Base-by-base conservation (phyloP, 64 coral and sea anemone species). In the Pachyseris speciosa region DNA sequence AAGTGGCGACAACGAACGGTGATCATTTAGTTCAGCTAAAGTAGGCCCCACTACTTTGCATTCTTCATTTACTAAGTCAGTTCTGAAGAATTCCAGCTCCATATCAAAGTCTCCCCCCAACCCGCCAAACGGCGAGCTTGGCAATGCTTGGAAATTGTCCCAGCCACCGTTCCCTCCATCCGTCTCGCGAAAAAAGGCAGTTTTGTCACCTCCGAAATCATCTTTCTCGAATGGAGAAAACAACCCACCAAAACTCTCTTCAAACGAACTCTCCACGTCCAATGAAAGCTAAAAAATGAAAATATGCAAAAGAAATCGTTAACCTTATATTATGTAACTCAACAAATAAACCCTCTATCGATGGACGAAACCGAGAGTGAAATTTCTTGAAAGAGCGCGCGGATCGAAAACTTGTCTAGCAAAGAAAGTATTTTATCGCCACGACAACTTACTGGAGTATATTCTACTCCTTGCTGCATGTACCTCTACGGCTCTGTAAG, bases 41-140 rank as follows among this genome's bases (percentile, higher is more conserved):
- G 96, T 98, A 42, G 96, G 96, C 20, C 96, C 96, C 66, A 83
- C 86, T 41, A 86, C 75, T 68, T 96, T 96, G 64, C 93, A 92
- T 13, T 86, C 87, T 43, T 63, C 91, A 51, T n/a, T 75, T 57
- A 87, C 65, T 73, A 72, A 7, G 11, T 90, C 78, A 50, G 7
- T 89, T 59, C 87, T 89, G 52, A 95, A 95, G 87, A 98, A 98
- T 71, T 98, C 96, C 45, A 92, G 71, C 64, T 98, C 96, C 69
- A 98, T 72, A 60, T 95, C 88, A 80, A 80, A 95, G 47, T 95
- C 94, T 28, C 72, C 90, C 36, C 94, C 90, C 37, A 87, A 55
- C n/a, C 75, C 73, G 19, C 91, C 73, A 19, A 92, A 93, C 36
- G 80, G 89, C 20, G 89, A 84, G 31, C 51, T 61, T n/a, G 77